Percentiles rank a stretch among this genome's conserved stretches.
Conservation (phyloP, 2,113 vertebrate genomes). For the Girardinichthys multiradiatus region DNA sequence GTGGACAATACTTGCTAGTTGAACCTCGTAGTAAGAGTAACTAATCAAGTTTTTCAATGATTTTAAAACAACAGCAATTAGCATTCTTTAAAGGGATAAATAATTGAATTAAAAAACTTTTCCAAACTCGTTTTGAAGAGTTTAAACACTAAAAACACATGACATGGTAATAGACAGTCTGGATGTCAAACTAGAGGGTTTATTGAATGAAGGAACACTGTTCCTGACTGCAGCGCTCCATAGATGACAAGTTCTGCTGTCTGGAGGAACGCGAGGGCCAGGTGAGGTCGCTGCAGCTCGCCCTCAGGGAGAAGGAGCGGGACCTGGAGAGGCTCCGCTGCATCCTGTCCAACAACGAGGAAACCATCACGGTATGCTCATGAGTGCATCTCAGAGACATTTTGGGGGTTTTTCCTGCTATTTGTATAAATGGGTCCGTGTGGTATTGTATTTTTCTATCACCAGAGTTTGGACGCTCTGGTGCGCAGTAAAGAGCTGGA, state of each 20-base stretch:
- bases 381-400: neutral
- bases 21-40: too few species aligned
- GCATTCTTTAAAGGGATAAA: too few species aligned
- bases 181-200: neutral
- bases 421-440: neutral
- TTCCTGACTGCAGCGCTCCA: slow-evolving; percentile 80
- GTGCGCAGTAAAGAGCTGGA: slow-evolving; percentile 90
- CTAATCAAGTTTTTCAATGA: too few species aligned
- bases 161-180: too few species aligned
- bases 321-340: slow-evolving; percentile 88
- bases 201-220: neutral
- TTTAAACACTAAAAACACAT: too few species aligned
- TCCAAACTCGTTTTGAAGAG: too few species aligned
- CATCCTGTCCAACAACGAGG: slow-evolving; percentile 89
- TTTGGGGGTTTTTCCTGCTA: neutral
- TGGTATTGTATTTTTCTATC: neutral
- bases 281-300: slow-evolving; percentile 84
- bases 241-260: slow-evolving; percentile 91
- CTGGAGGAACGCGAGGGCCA: slow-evolving; percentile 91
- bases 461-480: slow-evolving; percentile 88
- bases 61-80: too few species aligned
- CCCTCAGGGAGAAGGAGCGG: slow-evolving; percentile 84
- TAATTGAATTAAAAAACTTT: too few species aligned
- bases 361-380: slow-evolving; percentile 87
- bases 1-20: too few species aligned